phyloP scores from a whole-genome alignment of 2,888 invertebrate species.

The Reticulitermes lucifugus region DNA sequence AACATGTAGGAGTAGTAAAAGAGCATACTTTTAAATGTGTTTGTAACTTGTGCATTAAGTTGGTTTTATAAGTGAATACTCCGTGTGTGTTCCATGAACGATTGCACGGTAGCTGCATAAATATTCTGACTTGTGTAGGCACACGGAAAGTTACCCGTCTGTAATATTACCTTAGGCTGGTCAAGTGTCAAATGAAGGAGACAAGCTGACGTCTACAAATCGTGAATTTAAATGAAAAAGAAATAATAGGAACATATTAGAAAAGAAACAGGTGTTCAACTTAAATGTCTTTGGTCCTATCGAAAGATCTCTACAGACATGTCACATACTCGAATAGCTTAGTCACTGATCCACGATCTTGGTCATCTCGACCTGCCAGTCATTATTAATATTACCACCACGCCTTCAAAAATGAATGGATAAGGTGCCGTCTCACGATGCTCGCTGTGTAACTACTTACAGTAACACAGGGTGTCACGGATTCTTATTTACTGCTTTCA shows the following conservation, averaged over 20 bases:
- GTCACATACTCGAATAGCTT: not conserved
- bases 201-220: not conserved
- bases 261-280: too few species aligned
- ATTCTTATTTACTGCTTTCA: not conserved
- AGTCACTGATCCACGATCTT: not conserved
- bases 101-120: too few species aligned
- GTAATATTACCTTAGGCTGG: too few species aligned
- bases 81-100: too few species aligned
- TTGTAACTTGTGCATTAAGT: too few species aligned
- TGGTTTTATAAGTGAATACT: too few species aligned
- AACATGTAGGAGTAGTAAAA: too few species aligned
- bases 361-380: not conserved
- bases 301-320: not conserved
- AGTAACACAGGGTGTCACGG: not conserved
- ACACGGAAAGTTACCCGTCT: too few species aligned
- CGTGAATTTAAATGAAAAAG: not conserved
- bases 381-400: not conserved
- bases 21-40: too few species aligned
- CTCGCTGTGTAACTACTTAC: too few species aligned
- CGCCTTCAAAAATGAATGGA: constrained; percentile 16
- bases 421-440: not conserved
- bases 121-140: too few species aligned
- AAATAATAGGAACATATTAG: not conserved
- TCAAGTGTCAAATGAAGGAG: not conserved
- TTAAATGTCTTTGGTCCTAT: not conserved